Evolutionary conservation across 2,797 vertebrate species (phyloP).

Genomic region (Pseudomugil gertrudae): DNA sequence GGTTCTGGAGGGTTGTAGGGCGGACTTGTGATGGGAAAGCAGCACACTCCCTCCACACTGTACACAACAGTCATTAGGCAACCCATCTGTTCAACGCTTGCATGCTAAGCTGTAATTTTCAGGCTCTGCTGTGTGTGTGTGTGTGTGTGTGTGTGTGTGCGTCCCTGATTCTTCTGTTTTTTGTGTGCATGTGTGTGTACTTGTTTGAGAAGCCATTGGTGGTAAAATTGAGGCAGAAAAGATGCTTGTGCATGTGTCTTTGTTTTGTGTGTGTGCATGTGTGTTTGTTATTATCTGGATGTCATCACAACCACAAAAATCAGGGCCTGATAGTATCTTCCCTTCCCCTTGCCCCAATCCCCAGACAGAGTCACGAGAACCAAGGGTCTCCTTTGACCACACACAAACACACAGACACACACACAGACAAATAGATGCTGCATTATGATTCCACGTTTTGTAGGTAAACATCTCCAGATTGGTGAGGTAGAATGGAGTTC

Average conservation of each 20-base stretch:
- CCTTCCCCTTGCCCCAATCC: conserved; percentile 74
- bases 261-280: conserved; percentile 1
- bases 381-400: conserved; percentile 81
- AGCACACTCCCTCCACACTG: conserved; percentile 78
- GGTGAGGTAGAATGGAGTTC: conserved; percentile 75
- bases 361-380: conserved; percentile 80
- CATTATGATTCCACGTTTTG: conserved; percentile 73
- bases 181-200: conserved; percentile 32
- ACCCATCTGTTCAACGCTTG: conserved; percentile 87
- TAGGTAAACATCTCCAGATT: conserved; percentile 84
- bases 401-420: conserved; percentile 71
- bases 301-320: conserved; percentile 84
- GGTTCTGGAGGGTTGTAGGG: conserved; percentile 66
- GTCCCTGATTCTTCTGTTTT: conserved; percentile 49
- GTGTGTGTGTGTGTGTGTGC: conserved; percentile 55
- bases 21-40: conserved; percentile 74
- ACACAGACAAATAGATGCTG: conserved; percentile 59
- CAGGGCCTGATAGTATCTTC: conserved; percentile 81
- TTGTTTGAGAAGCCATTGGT: conserved; percentile 63
- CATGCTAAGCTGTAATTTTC: conserved; percentile 87
- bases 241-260: conserved; percentile 32
- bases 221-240: conserved; percentile 35
- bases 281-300: conserved; percentile 75
- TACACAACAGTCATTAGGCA: conserved; percentile 84
- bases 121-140: conserved; percentile 63